Conservation (phyloP, 2,888 invertebrate species). For the Rhagonycha lutea region DNA sequence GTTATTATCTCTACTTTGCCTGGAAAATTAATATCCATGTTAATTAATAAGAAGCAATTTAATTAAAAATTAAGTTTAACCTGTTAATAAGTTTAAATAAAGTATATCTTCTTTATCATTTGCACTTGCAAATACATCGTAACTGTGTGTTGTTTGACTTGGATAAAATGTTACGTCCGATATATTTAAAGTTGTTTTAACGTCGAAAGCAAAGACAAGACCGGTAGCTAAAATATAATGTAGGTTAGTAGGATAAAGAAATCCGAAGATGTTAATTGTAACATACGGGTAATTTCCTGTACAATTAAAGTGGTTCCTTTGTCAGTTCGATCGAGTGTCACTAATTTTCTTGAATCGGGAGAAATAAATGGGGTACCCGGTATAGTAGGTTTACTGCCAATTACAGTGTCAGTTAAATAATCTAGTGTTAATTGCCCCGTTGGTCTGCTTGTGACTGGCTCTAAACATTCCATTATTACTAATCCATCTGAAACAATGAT, state of each 20-base stretch:
- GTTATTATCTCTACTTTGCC: slow-evolving; percentile 79
- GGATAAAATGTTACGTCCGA: slow-evolving; percentile 75
- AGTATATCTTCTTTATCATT: slow-evolving; percentile 73
- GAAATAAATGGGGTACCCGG: slow-evolving; percentile 70
- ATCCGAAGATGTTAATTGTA: background rate
- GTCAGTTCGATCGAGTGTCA: slow-evolving; percentile 65
- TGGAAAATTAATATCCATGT: slow-evolving; percentile 40
- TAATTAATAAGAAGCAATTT: background rate
- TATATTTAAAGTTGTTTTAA: slow-evolving; percentile 73
- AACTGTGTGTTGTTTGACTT: slow-evolving; percentile 71
- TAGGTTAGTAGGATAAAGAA: background rate
- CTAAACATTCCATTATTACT: slow-evolving; percentile 71
- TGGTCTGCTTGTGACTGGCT: slow-evolving; percentile 65
- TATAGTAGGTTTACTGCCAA: slow-evolving; percentile 65
- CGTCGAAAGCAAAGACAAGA: slow-evolving; percentile 71
- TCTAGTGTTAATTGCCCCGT: slow-evolving; percentile 72
- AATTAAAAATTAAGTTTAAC: slow-evolving; percentile 40
- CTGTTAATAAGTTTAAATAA: slow-evolving; percentile 70
- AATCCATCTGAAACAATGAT: slow-evolving; percentile 67
- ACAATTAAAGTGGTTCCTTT: slow-evolving; percentile 65
- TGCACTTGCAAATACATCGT: slow-evolving; percentile 74
- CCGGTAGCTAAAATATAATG: slow-evolving; percentile 59
- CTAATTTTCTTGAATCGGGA: slow-evolving; percentile 71
- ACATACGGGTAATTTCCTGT: slow-evolving; percentile 66
- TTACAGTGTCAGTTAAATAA: slow-evolving; percentile 72